Evolutionary conservation across 23 tunicate species (phyloP).

Genomic region (Diplosoma virens): DNA sequence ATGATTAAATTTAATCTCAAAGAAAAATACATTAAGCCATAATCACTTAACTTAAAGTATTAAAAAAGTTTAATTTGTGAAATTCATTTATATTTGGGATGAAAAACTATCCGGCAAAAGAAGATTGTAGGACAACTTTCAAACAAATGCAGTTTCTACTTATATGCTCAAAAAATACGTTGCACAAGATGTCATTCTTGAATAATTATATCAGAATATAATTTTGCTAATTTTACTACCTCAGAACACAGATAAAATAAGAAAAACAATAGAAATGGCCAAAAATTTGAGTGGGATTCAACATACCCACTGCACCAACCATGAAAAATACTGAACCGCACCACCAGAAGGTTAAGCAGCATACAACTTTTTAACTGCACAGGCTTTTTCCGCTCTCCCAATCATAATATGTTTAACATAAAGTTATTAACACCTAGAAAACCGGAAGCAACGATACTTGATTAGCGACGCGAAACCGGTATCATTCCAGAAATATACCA

Average conservation of each 20-base stretch:
- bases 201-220: neutral
- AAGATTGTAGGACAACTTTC: neutral
- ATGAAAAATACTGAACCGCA: neutral
- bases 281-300: neutral
- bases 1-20: neutral
- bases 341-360: neutral
- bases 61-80: neutral
- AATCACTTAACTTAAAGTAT: neutral
- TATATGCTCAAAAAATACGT: neutral
- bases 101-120: neutral
- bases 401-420: no score
- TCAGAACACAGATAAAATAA: neutral
- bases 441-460: no score
- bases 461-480: no score
- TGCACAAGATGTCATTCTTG: neutral
- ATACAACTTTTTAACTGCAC: no score
- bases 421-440: no score
- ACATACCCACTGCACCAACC: neutral
- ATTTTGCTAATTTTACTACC: neutral
- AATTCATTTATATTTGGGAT: neutral
- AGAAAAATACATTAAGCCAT: neutral
- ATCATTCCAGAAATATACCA: no score
- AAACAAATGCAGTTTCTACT: neutral
- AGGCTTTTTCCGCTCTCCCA: no score
- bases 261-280: neutral